These are phyloP conservation scores for Tursiops truncatus DNA, from an alignment of 2,113 vertebrate genomes.

Conservation along the genomic window DNA sequence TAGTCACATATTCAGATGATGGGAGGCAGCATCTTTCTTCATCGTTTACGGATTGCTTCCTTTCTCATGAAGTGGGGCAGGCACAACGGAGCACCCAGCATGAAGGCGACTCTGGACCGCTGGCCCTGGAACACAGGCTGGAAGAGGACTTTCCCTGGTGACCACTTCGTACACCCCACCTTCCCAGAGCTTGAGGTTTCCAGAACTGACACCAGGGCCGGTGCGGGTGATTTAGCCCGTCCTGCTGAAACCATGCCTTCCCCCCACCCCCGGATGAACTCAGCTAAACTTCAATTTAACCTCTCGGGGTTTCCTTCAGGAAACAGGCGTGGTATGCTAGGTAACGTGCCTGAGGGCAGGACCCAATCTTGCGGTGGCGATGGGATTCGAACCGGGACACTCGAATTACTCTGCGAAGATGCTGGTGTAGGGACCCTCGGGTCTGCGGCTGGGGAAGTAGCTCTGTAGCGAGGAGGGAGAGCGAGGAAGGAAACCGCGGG, in stretches of 20 bases:
- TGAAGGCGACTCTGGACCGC: background rate
- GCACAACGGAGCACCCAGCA: background rate
- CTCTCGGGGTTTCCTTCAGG: background rate
- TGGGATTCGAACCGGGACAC: background rate
- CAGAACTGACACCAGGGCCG: background rate
- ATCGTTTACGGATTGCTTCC: background rate
- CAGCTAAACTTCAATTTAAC: background rate
- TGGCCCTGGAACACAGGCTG: background rate
- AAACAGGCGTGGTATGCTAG: rapidly evolving
- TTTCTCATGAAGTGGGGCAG: rapidly evolving
- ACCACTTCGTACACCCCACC: no score
- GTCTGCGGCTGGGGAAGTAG: background rate
- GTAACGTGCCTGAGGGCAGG: background rate
- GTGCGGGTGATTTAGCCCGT: rapidly evolving
- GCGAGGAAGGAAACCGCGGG: background rate
- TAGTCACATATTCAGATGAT: background rate
- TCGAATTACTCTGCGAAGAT: background rate
- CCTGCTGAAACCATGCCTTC: background rate
- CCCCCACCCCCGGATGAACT: background rate
- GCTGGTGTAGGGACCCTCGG: background rate
- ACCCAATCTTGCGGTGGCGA: rapidly evolving
- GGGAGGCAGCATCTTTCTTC: rapidly evolving
- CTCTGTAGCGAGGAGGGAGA: background rate
- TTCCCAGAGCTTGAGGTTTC: background rate
- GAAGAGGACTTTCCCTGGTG: background rate